Conservation (phyloP, 1,140 invertebrate species). For the Calliphora vicina region DNA sequence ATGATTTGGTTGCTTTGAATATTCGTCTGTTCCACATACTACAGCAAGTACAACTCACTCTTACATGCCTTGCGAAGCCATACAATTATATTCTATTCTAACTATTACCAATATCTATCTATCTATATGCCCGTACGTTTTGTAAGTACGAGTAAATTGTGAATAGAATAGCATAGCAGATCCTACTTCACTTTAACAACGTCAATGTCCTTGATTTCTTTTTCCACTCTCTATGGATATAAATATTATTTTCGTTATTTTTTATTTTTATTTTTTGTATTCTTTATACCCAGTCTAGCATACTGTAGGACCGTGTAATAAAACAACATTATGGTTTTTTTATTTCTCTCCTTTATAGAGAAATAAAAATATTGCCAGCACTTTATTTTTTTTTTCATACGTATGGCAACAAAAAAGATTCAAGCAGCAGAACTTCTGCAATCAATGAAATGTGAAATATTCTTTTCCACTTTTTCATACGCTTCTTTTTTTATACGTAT, state of each 20-base stretch:
- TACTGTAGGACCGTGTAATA: not conserved
- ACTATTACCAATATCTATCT: not conserved
- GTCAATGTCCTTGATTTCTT: not conserved
- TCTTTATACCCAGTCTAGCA: not conserved
- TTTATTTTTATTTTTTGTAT: not conserved
- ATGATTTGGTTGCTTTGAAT: too few species aligned
- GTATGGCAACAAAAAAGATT: not conserved
- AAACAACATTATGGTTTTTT: not conserved
- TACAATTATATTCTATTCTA: too few species aligned
- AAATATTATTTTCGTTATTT: not conserved
- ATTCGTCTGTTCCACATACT: too few species aligned
- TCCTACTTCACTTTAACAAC: not conserved
- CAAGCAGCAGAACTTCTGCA: not conserved
- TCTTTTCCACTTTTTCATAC: not conserved
- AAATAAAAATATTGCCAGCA: not conserved
- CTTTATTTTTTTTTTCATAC: not conserved
- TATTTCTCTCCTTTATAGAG: not conserved
- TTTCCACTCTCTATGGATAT: not conserved
- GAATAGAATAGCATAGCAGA: not conserved
- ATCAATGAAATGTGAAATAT: slow-evolving; percentile 9
- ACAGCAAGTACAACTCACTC: too few species aligned
- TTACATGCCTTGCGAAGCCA: too few species aligned
- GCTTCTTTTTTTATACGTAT: slow-evolving; percentile 34
- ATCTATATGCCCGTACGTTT: too few species aligned
- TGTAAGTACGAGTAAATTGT: too few species aligned